phyloP scores from a whole-genome alignment of 2,113 vertebrate species.

The Xiphorhynchus elegans region DNA sequence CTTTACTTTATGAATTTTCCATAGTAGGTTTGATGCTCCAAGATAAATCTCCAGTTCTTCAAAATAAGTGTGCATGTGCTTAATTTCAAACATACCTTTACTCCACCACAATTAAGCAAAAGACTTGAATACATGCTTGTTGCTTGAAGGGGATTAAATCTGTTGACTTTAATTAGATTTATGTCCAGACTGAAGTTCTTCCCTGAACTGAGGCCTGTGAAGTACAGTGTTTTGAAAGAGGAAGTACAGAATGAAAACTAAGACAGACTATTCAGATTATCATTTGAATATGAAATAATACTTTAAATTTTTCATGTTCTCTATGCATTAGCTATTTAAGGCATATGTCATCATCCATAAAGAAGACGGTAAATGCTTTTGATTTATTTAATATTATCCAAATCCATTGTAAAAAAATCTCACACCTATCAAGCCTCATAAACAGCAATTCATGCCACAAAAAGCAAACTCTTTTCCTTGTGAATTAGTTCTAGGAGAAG shows the following conservation, averaged over 20 bases:
- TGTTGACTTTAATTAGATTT: slow-evolving; percentile 66
- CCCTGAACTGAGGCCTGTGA: neutral
- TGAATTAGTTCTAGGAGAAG: neutral
- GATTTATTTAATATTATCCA: neutral
- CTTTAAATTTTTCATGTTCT: neutral
- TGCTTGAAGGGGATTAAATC: slow-evolving; percentile 57
- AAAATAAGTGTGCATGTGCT: slow-evolving; percentile 31
- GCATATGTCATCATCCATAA: neutral
- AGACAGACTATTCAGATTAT: neutral
- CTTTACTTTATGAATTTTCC: slow-evolving; percentile 66
- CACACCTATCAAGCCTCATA: neutral
- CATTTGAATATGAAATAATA: slow-evolving; percentile 5
- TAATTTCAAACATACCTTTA: slow-evolving; percentile 51
- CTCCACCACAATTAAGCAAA: slow-evolving; percentile 61
- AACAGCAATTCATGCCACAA: neutral
- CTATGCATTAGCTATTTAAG: neutral
- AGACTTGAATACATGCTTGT: slow-evolving; percentile 27
- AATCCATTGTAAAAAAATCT: neutral
- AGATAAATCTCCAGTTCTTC: slow-evolving; percentile 50
- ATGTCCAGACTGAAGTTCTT: slow-evolving; percentile 42
- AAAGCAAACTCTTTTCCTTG: neutral
- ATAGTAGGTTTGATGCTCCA: slow-evolving; percentile 48
- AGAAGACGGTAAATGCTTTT: neutral
- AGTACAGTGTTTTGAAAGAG: slow-evolving; percentile 18
- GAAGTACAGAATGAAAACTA: neutral